phyloP scores from a whole-genome alignment of 2,888 invertebrate genomes.

The Pheosia tremula region DNA sequence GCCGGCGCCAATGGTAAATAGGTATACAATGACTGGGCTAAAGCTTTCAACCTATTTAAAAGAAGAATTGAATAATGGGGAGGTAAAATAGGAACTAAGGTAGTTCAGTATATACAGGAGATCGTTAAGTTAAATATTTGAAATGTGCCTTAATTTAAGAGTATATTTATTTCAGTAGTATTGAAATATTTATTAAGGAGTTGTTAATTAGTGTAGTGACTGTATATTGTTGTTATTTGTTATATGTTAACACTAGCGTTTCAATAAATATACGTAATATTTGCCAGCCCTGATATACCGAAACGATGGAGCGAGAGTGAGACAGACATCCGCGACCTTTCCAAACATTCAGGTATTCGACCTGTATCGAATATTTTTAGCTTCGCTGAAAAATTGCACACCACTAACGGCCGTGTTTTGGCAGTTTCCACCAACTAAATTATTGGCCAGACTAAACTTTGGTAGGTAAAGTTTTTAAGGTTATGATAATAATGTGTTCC shows the following conservation, averaged over 20 bases:
- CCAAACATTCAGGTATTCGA: constrained; percentile 20
- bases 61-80: too few relatives aligned
- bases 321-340: constrained; percentile 15
- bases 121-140: too few relatives aligned
- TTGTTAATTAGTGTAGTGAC: too few relatives aligned
- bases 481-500: constrained; percentile 14
- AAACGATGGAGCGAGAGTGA: constrained; percentile 8
- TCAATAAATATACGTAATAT: not conserved
- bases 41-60: constrained; percentile 12
- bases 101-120: too few relatives aligned
- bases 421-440: constrained; percentile 10
- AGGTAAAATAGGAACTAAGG: too few relatives aligned
- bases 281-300: constrained; percentile 1
- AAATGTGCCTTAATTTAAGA: too few relatives aligned
- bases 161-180: too few relatives aligned
- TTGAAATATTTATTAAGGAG: too few relatives aligned
- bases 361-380: constrained; percentile 19
- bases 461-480: constrained; percentile 6
- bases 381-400: constrained; percentile 10
- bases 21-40: constrained; percentile 11
- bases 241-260: too few relatives aligned
- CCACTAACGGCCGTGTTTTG: constrained; percentile 6
- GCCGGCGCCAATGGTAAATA: constrained; percentile 26
- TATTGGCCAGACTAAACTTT: constrained; percentile 19
- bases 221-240: too few relatives aligned